Evolutionary conservation across 2,888 invertebrate species (phyloP).

Genomic region (Zaprionus bogoriensis): DNA sequence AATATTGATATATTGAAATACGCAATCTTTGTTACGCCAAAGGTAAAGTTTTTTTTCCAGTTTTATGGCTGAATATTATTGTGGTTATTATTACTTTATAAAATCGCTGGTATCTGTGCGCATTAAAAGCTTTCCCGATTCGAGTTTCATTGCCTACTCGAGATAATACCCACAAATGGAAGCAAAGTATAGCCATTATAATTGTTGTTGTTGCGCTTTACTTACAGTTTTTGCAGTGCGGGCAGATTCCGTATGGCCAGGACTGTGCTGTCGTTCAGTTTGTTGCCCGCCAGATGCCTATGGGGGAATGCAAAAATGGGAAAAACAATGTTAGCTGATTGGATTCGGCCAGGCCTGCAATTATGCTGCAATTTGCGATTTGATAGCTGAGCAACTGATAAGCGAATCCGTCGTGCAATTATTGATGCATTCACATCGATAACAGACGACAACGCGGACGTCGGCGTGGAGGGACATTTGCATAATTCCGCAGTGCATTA

Average conservation of each 20-base stretch:
- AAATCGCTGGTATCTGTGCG: neutral
- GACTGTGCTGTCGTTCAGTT: constrained; percentile 84
- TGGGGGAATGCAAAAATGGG: constrained; percentile 10
- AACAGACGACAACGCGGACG: constrained; percentile 6
- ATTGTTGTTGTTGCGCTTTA: constrained; percentile 18
- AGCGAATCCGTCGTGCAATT: constrained; percentile 38
- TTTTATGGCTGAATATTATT: too few relatives aligned
- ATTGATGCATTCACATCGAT: constrained; percentile 57
- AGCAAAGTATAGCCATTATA: neutral
- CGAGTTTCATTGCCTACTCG: constrained; percentile 30
- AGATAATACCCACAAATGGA: constrained; percentile 27
- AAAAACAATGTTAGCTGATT: constrained; percentile 50
- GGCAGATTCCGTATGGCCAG: constrained; percentile 83
- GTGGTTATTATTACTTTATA: too few relatives aligned
- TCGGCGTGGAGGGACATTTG: constrained; percentile 24
- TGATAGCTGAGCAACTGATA: constrained; percentile 39
- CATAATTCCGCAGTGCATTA: constrained; percentile 68
- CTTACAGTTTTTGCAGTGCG: constrained; percentile 84
- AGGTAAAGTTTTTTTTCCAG: too few relatives aligned
- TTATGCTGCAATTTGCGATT: constrained; percentile 56
- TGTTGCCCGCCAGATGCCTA: constrained; percentile 86
- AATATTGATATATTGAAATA: too few relatives aligned
- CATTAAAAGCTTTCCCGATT: constrained; percentile 2
- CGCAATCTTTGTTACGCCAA: too few relatives aligned
- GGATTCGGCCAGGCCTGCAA: constrained; percentile 38